phyloP scores from a whole-genome alignment of 2,888 invertebrate species.

The Smittia sp. region DNA sequence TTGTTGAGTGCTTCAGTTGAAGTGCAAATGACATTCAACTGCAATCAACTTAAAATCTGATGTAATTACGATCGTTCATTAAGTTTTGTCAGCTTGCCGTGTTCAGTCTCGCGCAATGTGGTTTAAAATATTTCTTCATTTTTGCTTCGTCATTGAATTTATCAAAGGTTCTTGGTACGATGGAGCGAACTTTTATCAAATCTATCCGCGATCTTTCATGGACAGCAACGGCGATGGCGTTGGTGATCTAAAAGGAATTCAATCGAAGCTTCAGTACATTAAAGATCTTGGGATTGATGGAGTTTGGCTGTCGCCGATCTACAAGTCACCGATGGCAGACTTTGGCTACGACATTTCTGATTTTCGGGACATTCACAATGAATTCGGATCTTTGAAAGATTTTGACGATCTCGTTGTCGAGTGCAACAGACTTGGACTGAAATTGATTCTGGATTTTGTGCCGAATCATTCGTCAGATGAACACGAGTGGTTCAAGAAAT shows the following conservation, averaged over 20 bases:
- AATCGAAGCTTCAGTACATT: conserved; percentile 61
- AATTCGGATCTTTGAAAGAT: conserved; percentile 72
- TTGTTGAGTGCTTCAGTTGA: too few species aligned
- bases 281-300: conserved; percentile 68
- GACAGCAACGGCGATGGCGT: conserved; percentile 32
- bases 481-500: conserved; percentile 78
- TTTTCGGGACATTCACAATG: conserved; percentile 67
- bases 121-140: too few species aligned
- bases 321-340: conserved; percentile 78
- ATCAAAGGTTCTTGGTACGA: neutral
- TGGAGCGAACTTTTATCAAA: neutral
- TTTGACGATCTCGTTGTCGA: conserved; percentile 60
- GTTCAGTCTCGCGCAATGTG: too few species aligned
- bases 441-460: conserved; percentile 55
- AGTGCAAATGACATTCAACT: too few species aligned
- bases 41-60: too few species aligned
- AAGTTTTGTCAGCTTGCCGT: too few species aligned
- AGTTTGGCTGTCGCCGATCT: conserved; percentile 83
- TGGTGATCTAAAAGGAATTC: conserved; percentile 55
- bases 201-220: neutral
- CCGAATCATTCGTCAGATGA: conserved; percentile 67
- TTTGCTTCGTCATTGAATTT: too few species aligned
- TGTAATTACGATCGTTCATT: too few species aligned
- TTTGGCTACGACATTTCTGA: conserved; percentile 85
- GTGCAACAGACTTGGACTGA: conserved; percentile 60